phyloP scores from a whole-genome alignment of 2,113 vertebrate species.

The Alexandromys fortis region DNA sequence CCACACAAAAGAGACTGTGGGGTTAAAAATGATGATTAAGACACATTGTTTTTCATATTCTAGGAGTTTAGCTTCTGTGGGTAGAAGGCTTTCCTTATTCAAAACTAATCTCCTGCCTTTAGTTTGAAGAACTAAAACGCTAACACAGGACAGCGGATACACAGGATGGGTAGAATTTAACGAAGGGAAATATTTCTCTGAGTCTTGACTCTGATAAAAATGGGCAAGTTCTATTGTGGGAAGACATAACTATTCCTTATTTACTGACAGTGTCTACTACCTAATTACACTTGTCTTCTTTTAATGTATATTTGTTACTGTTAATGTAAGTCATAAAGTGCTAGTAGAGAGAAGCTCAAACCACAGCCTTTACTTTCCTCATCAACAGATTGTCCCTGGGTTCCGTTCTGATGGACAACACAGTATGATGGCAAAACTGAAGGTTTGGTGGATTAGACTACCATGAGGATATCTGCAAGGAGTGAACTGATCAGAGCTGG shows the following conservation, averaged over 20 bases:
- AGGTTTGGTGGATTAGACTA: neutral
- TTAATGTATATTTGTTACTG: conserved; percentile 10
- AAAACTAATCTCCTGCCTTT: conserved; percentile 16
- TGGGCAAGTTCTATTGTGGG: conserved; percentile 26
- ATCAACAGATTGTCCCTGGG: conserved; percentile 3
- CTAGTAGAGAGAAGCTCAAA: conserved; percentile 50
- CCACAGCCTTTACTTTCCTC: neutral
- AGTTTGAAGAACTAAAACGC: conserved; percentile 70
- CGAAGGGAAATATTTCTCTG: conserved; percentile 54
- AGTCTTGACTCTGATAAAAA: conserved; percentile 47
- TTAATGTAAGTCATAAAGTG: conserved; percentile 47
- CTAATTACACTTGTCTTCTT: conserved; percentile 24
- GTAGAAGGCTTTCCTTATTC: neutral
- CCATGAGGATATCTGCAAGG: conserved; percentile 37
- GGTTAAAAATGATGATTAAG: conserved; percentile 63
- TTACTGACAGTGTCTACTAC: conserved; percentile 53
- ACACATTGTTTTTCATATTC: conserved; percentile 33
- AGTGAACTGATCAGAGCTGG: conserved; percentile 33
- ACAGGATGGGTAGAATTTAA: conserved; percentile 59
- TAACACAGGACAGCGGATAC: neutral
- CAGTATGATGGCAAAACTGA: neutral
- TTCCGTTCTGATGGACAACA: neutral
- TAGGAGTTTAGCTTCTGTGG: conserved; percentile 13
- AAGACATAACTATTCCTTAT: conserved; percentile 40
- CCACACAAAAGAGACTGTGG: conserved; percentile 42